Evolutionary conservation across 2,888 invertebrate species (phyloP), one percentile per base, ranked within the genome.

Genomic region (Agonopterix heracliana): DNA sequence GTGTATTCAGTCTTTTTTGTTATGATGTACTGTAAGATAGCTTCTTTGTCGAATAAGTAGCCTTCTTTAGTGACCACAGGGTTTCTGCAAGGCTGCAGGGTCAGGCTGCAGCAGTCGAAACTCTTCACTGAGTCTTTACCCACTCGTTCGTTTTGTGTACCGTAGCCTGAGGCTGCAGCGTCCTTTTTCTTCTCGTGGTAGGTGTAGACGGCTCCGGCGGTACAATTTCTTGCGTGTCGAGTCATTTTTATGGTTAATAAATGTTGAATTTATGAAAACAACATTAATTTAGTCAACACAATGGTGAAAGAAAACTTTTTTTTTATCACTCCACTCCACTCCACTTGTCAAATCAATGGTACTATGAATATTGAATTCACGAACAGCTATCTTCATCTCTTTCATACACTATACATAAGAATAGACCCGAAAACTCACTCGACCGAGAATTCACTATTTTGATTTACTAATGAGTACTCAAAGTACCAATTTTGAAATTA

Each of bases 181-280:
- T 99, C 99, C 74, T 97, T 97, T 77, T 97, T 95, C 83, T 98
- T 96, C 74, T 99, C 99, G 66, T 98, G 96, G 68, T 99, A 99
- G 0, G 99, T 98, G 76, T 99, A 99, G 9, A 99, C 98, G 8
- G 98, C 96, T 50, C 98, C 97, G 1, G 99, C 99, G 1, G 99
- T 99, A 70, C 97, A 97, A 85, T 99, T 99, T 78, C 97, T 93
- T 9, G 98, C 99, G 74, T 99, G 99, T 48, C 99, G 91, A 0
- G 97, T 97, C 97, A 97, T 97, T 61, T 26, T 51, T 41, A 7
- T 11, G 11, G 12, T 12, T 12, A 34, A 34, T 17, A 10, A 43
- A 26, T 17, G 49, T 26, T 26, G 5, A 26, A 26, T 26, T 26
- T 26, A 26, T 13, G 8, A 42, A 54, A 50, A 49, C 46, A 11